A percentile compares a stretch with the other conserved stretches of the same genome.
Conservation (phyloP, 2,888 invertebrate species). For the Lysandra bellargus region DNA sequence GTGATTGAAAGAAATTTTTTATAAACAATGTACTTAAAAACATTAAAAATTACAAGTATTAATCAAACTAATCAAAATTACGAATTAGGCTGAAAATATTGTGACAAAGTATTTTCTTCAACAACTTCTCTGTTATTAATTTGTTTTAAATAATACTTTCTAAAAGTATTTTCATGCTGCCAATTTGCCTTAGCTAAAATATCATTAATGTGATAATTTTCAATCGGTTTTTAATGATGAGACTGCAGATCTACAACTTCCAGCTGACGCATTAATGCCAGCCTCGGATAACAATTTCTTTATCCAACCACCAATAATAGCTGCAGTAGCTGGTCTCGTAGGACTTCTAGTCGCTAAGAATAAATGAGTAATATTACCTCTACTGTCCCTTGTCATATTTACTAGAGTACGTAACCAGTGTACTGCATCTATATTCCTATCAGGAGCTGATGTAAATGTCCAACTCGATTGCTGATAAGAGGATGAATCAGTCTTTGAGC, state of each 20-base stretch:
- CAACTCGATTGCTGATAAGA: conserved; percentile 38
- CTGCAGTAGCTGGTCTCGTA: neutral
- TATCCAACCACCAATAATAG: neutral
- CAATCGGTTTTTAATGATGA: too few species aligned
- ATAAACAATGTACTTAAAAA: neutral
- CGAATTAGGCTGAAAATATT: neutral
- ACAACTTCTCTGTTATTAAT: neutral
- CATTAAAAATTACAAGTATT: neutral
- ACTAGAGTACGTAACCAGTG: conserved; percentile 33
- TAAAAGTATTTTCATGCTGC: too few species aligned
- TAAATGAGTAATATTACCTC: neutral
- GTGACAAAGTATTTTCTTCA: neutral
- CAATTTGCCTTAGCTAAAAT: too few species aligned
- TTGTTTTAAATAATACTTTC: neutral
- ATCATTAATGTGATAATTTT: too few species aligned
- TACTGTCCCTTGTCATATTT: neutral
- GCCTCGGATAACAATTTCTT: neutral
- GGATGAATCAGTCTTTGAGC: conserved; percentile 41
- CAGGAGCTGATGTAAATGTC: conserved; percentile 33
- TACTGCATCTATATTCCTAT: conserved; percentile 35
- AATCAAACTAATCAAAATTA: neutral
- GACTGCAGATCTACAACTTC: too few species aligned
- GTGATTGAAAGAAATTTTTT: neutral
- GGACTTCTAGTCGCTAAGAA: neutral
- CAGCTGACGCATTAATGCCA: too few species aligned